Evolutionary conservation across 2,888 invertebrate genomes (phyloP).

Genomic region (Tridacna gigas): DNA sequence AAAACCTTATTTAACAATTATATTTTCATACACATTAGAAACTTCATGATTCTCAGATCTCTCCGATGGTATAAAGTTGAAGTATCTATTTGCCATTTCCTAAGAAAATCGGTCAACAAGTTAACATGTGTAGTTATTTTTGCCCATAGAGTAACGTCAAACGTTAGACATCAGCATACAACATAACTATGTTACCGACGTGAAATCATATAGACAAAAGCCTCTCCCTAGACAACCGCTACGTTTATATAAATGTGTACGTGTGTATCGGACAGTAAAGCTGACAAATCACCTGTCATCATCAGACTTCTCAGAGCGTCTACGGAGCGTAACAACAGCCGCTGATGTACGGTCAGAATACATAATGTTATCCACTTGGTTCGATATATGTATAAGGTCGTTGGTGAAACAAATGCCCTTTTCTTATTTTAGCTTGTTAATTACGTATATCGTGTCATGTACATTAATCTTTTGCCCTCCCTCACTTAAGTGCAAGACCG

Average conservation of each 20-base stretch:
- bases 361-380: constrained; percentile 1
- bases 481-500: no score
- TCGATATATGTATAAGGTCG: no score
- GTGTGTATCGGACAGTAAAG: constrained; percentile 29
- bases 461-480: no score
- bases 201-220: constrained; percentile 36
- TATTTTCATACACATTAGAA: not conserved
- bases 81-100: constrained; percentile 6
- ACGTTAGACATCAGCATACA: not conserved
- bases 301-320: constrained; percentile 22
- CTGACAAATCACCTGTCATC: constrained; percentile 56
- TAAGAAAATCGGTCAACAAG: constrained; percentile 1
- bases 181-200: not conserved
- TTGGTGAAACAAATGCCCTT: no score
- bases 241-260: constrained; percentile 49
- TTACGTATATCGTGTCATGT: no score
- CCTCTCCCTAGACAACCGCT: constrained; percentile 28
- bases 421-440: no score
- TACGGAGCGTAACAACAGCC: constrained; percentile 10
- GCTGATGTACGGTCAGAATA: constrained; percentile 6
- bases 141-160: not conserved
- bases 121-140: not conserved
- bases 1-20: constrained; percentile 12
- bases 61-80: not conserved
- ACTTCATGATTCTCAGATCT: not conserved